Conservation (phyloP, 2,797 vertebrate genomes). For the Chaunax sp. region DNA sequence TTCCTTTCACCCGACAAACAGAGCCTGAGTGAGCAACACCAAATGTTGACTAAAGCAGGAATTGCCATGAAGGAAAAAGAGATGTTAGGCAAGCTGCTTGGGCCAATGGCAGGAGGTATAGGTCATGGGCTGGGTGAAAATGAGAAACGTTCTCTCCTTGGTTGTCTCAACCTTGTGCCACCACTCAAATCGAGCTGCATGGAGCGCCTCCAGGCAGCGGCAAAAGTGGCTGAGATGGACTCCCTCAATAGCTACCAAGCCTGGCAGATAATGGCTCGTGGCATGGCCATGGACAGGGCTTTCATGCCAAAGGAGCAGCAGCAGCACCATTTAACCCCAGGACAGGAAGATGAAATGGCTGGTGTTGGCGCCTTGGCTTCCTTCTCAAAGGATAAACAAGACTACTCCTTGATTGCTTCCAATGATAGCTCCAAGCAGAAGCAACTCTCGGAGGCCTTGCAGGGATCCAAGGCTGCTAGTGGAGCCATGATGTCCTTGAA, state of each 20-base stretch:
- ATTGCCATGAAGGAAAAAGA: conserved; percentile 96
- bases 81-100: conserved; percentile 94
- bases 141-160: conserved; percentile 95
- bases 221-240: conserved; percentile 98
- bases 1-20: conserved; percentile 95
- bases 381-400: conserved; percentile 96
- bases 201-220: conserved; percentile 96
- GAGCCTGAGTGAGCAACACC: conserved; percentile 90
- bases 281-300: conserved; percentile 96
- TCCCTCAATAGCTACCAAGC: conserved; percentile 98
- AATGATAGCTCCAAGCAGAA: conserved; percentile 94
- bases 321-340: conserved; percentile 87
- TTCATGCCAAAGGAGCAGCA: conserved; percentile 95
- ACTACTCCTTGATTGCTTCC: conserved; percentile 90
- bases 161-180: conserved; percentile 96
- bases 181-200: conserved; percentile 99
- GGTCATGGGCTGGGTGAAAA: conserved; percentile 91
- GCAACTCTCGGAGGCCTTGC: conserved; percentile 91
- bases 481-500: conserved; percentile 89
- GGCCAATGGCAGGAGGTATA: conserved; percentile 89
- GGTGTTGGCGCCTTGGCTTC: conserved; percentile 86
- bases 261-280: conserved; percentile 99
- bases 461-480: conserved; percentile 89
- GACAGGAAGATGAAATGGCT: conserved; percentile 92
- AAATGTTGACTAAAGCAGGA: conserved; percentile 92